Evolutionary conservation across 2,113 vertebrate genomes (phyloP).

Genomic region (Azemiops feae): DNA sequence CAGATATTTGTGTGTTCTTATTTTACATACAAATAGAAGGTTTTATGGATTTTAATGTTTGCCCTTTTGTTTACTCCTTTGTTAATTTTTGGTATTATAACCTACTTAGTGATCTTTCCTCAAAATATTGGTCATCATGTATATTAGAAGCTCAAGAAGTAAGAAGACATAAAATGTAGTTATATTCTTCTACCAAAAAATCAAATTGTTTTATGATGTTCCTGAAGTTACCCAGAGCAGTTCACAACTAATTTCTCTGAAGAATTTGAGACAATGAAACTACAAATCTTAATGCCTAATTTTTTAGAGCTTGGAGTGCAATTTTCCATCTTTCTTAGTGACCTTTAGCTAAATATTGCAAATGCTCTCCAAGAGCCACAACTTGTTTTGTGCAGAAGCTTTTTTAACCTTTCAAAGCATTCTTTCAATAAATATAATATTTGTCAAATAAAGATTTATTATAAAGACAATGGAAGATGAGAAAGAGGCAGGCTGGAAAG

Average conservation of each 20-base stretch:
- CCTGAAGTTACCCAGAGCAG: not conserved
- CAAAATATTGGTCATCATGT: not conserved
- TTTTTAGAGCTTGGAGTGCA: not conserved
- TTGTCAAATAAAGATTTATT: constrained; percentile 40
- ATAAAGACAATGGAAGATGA: constrained; percentile 11
- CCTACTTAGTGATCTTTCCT: not conserved
- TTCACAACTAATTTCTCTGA: not conserved
- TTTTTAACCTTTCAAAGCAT: not conserved
- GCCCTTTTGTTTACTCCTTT: not conserved
- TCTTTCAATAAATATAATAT: constrained; percentile 17
- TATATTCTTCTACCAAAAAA: not conserved
- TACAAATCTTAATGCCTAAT: not conserved
- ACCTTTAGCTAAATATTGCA: not conserved
- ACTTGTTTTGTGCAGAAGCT: constrained; percentile 10
- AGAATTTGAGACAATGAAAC: not conserved
- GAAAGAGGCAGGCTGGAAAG: not conserved
- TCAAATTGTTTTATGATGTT: not conserved
- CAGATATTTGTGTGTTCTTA: not conserved
- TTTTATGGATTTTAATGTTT: not conserved
- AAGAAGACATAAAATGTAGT: not conserved
- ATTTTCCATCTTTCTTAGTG: not conserved
- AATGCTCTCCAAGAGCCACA: not conserved
- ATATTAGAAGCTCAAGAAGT: not conserved
- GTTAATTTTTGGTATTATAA: not conserved
- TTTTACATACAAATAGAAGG: not conserved